A percentile compares a stretch with the other conserved stretches of the same genome.
phyloP scores from a whole-genome alignment of 2,888 invertebrate species.

The Acanthoscelides obtectus region DNA sequence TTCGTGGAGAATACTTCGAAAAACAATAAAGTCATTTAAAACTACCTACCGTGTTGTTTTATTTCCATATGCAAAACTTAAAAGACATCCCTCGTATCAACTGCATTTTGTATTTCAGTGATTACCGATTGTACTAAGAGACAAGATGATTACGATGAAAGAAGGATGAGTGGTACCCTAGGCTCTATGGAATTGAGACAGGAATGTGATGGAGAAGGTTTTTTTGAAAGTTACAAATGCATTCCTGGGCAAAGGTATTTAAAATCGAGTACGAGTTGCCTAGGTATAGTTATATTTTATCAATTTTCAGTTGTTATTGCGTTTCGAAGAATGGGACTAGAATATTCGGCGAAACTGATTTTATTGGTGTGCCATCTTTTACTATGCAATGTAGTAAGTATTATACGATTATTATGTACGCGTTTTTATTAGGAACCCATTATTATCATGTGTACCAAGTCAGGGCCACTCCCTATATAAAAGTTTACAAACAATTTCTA shows the following conservation, averaged over 20 bases:
- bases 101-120: conserved; percentile 21
- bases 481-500: no score
- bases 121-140: conserved; percentile 35
- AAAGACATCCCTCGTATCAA: no score
- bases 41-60: no score
- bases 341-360: conserved; percentile 62
- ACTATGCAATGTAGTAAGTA: conserved; percentile 36
- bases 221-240: conserved; percentile 56
- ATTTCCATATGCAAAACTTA: no score
- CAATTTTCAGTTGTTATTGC: conserved; percentile 58
- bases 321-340: conserved; percentile 57
- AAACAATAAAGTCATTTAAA: no score
- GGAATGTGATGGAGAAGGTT: conserved; percentile 59
- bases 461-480: no score
- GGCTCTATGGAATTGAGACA: conserved; percentile 56
- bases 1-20: no score
- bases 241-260: conserved; percentile 64
- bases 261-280: conserved; percentile 1
- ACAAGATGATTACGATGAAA: conserved; percentile 49
- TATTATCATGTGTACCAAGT: no score
- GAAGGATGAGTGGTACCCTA: conserved; percentile 47
- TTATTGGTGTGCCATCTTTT: conserved; percentile 43
- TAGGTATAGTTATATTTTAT: neutral
- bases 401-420: no score
- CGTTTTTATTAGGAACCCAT: no score